Conservation (phyloP, 2,113 vertebrate genomes). For the Rutilus rutilus region DNA sequence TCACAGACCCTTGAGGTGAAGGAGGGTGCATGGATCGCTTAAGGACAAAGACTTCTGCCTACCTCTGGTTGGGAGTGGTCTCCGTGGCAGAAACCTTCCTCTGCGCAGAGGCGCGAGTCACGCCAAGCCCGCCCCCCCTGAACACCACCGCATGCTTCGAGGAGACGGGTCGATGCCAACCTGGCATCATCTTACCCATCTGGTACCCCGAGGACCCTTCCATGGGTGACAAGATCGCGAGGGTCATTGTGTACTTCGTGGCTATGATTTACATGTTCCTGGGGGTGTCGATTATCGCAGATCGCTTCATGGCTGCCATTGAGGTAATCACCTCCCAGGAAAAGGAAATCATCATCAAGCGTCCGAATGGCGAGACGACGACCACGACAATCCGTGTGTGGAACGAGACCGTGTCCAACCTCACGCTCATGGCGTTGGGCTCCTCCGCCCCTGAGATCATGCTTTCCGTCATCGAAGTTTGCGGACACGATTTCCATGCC, state of each 20-base stretch:
- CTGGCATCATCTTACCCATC: conserved; percentile 96
- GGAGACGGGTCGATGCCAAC: conserved; percentile 85
- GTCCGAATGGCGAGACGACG: conserved; percentile 94
- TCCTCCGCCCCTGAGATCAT: conserved; percentile 97
- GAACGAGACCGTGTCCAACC: conserved; percentile 98
- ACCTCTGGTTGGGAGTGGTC: conserved; percentile 93
- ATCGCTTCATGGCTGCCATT: conserved; percentile 99
- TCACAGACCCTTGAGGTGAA: conserved; percentile 74
- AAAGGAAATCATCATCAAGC: conserved; percentile 92
- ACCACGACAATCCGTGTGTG: conserved; percentile 93
- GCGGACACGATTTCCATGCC: conserved; percentile 90
- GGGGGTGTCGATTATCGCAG: conserved; percentile 97
- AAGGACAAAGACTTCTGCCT: conserved; percentile 86
- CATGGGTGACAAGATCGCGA: conserved; percentile 97
- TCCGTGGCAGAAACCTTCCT: conserved; percentile 86
- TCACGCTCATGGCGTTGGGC: conserved; percentile 97
- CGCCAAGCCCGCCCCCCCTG: conserved; percentile 77
- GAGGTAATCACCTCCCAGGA: conserved; percentile 99
- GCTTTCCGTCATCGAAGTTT: conserved; percentile 95
- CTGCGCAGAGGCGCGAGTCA: conserved; percentile 84
- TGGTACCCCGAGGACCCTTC: conserved; percentile 99
- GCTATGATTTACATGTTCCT: conserved; percentile 99
- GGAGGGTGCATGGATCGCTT: conserved; percentile 94
- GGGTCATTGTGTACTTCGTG: conserved; percentile 98
- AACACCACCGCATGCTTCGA: conserved; percentile 86